A percentile compares a stretch with the other conserved stretches of the same genome.
Conservation (phyloP, 2,113 vertebrate species). For the Scopus umbretta region DNA sequence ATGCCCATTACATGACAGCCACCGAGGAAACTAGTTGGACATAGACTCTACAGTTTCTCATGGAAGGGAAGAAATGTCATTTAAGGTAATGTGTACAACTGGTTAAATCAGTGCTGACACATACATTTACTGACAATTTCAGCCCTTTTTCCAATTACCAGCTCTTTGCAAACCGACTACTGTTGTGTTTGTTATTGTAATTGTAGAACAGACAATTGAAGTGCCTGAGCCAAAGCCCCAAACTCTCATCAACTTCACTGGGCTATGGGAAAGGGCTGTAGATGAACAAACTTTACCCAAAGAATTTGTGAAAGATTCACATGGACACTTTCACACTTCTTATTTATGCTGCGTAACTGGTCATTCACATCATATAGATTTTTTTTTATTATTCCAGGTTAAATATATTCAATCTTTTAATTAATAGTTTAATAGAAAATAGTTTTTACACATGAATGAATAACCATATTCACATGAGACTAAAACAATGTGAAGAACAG, state of each 20-base stretch:
- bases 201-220: slow-evolving; percentile 14
- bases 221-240: slow-evolving; percentile 16
- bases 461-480: not conserved
- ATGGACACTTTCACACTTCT: not conserved
- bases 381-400: not conserved
- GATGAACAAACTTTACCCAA: not conserved
- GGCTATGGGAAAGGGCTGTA: not conserved
- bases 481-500: not conserved
- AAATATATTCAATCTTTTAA: not conserved
- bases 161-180: slow-evolving; percentile 43
- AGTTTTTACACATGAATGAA: not conserved
- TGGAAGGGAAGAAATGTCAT: slow-evolving; percentile 7
- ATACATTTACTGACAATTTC: slow-evolving; percentile 17
- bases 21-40: not conserved
- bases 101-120: slow-evolving; percentile 22
- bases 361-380: not conserved
- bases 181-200: slow-evolving; percentile 40
- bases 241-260: not conserved
- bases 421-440: not conserved
- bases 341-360: not conserved
- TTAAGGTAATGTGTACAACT: slow-evolving; percentile 32
- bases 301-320: not conserved
- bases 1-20: not conserved
- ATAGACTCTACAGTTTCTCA: not conserved
- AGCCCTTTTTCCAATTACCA: slow-evolving; percentile 41